Conservation (phyloP, 2,113 vertebrate genomes). For the Cromileptes altivelis region DNA sequence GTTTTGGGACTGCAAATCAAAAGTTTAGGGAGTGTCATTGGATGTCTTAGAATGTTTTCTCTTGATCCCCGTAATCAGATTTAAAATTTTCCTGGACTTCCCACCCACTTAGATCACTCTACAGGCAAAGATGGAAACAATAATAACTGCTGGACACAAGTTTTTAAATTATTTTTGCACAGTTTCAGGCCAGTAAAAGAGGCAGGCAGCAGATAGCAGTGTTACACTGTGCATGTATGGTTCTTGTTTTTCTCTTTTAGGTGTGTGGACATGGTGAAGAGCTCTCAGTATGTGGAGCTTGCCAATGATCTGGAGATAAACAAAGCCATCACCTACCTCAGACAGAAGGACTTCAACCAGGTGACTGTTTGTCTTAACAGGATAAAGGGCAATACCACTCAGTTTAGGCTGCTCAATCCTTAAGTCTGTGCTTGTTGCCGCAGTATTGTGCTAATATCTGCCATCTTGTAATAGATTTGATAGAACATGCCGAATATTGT, state of each 20-base stretch:
- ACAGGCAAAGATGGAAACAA: neutral
- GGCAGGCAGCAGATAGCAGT: neutral
- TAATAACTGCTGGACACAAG: neutral
- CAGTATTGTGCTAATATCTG: neutral
- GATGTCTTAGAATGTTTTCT: neutral
- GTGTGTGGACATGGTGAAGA: constrained; percentile 97
- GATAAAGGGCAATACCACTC: neutral
- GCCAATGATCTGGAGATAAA: constrained; percentile 98
- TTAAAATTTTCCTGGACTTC: neutral
- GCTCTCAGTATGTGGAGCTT: constrained; percentile 94
- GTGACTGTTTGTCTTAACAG: constrained; percentile 75
- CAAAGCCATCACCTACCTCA: constrained; percentile 97
- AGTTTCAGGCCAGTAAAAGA: neutral
- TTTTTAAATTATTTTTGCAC: neutral
- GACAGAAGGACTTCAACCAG: constrained; percentile 95
- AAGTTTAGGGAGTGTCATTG: neutral
- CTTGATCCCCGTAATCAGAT: neutral
- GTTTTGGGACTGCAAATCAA: neutral
- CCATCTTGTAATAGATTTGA: neutral
- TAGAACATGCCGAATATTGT: too few relatives aligned
- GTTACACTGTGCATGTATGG: neutral
- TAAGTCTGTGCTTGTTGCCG: neutral
- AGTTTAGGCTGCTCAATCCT: neutral
- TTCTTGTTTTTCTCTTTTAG: constrained; percentile 76
- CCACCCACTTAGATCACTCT: neutral